phyloP scores from a whole-genome alignment of 2,888 invertebrate genomes.

The Amiota minor region DNA sequence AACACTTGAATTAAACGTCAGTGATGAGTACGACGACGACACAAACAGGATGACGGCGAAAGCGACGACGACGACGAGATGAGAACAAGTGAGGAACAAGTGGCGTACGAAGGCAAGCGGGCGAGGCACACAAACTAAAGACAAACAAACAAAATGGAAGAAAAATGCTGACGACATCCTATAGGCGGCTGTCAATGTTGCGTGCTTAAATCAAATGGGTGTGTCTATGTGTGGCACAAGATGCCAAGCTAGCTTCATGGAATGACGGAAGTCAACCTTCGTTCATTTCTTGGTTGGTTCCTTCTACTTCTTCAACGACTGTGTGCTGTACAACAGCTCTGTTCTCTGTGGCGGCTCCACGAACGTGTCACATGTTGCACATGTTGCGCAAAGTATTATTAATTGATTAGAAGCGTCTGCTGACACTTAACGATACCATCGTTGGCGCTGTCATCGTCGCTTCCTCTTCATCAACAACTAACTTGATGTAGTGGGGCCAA shows the following conservation, averaged over 20 bases:
- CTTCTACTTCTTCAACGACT: too few species aligned
- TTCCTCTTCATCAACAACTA: background rate
- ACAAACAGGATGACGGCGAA: conserved; percentile 26
- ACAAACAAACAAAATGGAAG: conserved; percentile 11
- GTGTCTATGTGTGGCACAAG: conserved; percentile 7
- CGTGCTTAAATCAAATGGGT: conserved; percentile 5
- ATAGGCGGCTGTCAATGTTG: conserved; percentile 10
- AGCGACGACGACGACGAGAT: conserved; percentile 7
- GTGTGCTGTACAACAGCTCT: too few species aligned
- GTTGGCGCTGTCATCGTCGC: background rate
- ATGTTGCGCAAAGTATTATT: conserved; percentile 47
- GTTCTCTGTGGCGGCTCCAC: too few species aligned
- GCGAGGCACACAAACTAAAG: background rate
- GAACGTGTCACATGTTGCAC: conserved; percentile 55
- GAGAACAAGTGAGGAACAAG: background rate
- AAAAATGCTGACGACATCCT: conserved; percentile 34
- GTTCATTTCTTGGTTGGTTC: too few species aligned
- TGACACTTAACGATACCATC: conserved; percentile 12
- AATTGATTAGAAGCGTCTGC: conserved; percentile 52
- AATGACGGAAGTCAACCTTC: too few species aligned
- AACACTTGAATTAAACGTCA: conserved; percentile 36
- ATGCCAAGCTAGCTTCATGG: too few species aligned
- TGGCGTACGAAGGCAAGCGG: background rate
- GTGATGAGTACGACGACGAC: background rate
- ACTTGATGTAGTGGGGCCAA: background rate